Evolutionary conservation across 2,113 vertebrate genomes (phyloP), one percentile per base, ranked within the genome.

Genomic region (Myotis lucifugus): DNA sequence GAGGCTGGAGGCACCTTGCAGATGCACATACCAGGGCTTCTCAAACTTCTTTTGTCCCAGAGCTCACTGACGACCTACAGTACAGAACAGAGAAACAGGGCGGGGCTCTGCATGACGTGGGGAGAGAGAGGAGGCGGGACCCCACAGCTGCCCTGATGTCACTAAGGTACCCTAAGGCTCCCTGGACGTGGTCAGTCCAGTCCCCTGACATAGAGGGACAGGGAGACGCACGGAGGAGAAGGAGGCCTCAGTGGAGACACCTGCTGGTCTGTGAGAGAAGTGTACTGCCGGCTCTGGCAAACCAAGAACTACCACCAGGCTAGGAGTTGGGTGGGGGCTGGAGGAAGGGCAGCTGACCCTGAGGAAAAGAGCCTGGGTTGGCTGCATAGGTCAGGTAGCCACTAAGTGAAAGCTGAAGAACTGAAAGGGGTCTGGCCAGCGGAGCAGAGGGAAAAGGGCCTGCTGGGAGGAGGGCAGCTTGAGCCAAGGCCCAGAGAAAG

Each of bases 251-350:
- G 76, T 92, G 90, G 81, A 40, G 95, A 92, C 95, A 50, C 85
- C 96, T 97, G 46, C 92, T 91, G 95, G 90, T 54, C 77, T 11
- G 0, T 2, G 23, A 14, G 59, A 32, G 95, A 85, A 59, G 37
- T 66, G 81, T 66, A 48, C 25, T 4, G 42, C 13, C 1, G 0
- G 19, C 78, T 54, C 85, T 2, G 21, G 5, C 32, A 18, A 40
- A 50, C 40, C 27, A 6, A 2, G 25, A 12, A 3, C n/a, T 0
- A 3, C 4, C 15, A 0, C 5, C 5, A 0, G 18, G 10, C 50
- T 18, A 5, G 48, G 29, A 25, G 7, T 8, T 21, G 73, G 25
- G 54, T 5, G n/a, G 23, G 2, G 2, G 4, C 18, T 0, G 1
- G 29, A 27, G 59, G 42, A 50, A 19, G 15, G 48, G 78, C 11